These are phyloP conservation scores for Caenorhabditis plicata DNA, from an alignment of 2,888 invertebrate species.

Conservation along the genomic window DNA sequence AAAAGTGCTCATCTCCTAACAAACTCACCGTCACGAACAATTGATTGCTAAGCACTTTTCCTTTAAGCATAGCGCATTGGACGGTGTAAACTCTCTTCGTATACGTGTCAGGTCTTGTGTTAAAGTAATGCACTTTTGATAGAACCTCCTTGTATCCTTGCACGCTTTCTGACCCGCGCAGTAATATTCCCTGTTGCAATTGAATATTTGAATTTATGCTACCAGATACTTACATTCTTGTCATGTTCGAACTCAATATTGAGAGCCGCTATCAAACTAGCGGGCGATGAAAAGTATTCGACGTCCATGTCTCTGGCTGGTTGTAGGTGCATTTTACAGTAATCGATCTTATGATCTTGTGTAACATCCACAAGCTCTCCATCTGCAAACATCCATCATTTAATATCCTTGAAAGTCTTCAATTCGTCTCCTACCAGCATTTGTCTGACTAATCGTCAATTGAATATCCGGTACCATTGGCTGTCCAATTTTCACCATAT, in stretches of 20 bases:
- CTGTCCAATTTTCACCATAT: constrained; percentile 83
- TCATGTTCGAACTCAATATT: constrained; percentile 84
- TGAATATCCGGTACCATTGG: constrained; percentile 83
- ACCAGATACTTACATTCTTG: constrained; percentile 73
- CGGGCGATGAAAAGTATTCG: constrained; percentile 82
- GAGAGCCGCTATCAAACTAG: constrained; percentile 76
- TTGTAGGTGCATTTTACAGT: constrained; percentile 78
- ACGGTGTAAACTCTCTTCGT: constrained; percentile 76
- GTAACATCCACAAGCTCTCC: constrained; percentile 53
- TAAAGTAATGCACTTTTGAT: constrained; percentile 76
- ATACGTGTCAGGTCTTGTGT: constrained; percentile 87
- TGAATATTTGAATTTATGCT: not conserved
- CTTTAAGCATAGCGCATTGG: constrained; percentile 74
- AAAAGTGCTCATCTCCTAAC: no score
- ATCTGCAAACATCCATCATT: constrained; percentile 34
- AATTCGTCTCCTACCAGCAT: constrained; percentile 45
- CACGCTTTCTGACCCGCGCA: constrained; percentile 67
- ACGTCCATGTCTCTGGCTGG: constrained; percentile 93
- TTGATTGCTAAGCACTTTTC: constrained; percentile 90
- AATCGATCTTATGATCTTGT: constrained; percentile 48
- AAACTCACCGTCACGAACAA: constrained; percentile 79
- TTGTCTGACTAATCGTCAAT: constrained; percentile 70
- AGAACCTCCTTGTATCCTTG: constrained; percentile 67
- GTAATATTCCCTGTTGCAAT: constrained; percentile 57
- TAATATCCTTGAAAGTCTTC: no score